Evolutionary conservation across 2,113 vertebrate species (phyloP).

Genomic region (cattle (Bos taurus)): ARS-UCD2.0 NC_037344.1:58432501-58433000

Average conservation of each 20-base stretch:
- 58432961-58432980: fast-evolving
- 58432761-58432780: neutral
- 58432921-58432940: neutral
- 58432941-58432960: neutral
- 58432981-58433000: fast-evolving
- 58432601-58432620: neutral
- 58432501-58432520: neutral
- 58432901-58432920: neutral
- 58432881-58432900: neutral
- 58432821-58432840: neutral
- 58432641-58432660: neutral
- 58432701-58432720: fast-evolving
- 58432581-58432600: too few species aligned
- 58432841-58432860: neutral
- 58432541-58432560: neutral
- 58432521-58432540: fast-evolving
- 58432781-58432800: neutral
- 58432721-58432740: neutral
- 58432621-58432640: neutral
- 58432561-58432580: neutral
- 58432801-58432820: too few species aligned
- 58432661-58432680: neutral
- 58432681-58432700: neutral
- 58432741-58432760: neutral
- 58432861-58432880: neutral